phyloP scores from a whole-genome alignment of 2,113 vertebrate genomes.

The Arvicanthis niloticus region DNA sequence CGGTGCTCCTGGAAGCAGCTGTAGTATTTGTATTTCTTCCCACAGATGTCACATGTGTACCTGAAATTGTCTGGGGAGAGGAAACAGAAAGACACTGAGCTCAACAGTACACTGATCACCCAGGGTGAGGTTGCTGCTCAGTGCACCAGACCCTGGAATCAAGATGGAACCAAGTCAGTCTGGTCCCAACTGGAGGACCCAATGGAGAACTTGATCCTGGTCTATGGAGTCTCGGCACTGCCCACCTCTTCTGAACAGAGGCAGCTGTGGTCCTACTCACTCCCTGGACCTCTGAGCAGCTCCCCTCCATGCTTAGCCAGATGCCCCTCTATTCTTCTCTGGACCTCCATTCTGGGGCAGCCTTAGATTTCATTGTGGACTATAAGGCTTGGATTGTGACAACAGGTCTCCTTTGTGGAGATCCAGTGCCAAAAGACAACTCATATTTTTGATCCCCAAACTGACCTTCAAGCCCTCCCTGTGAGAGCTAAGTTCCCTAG shows the following conservation, averaged over 20 bases:
- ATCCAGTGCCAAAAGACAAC: background rate
- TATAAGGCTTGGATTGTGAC: too few species aligned
- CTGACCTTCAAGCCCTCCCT: background rate
- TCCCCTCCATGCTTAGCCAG: background rate
- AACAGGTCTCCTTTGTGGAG: background rate
- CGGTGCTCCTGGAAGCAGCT: conserved; percentile 99
- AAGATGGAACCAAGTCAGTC: background rate
- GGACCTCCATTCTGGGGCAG: background rate
- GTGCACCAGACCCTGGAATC: background rate
- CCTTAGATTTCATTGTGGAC: background rate
- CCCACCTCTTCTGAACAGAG: background rate
- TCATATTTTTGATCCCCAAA: background rate
- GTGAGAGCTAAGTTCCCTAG: rapidly evolving
- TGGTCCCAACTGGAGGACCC: background rate
- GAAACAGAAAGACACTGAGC: background rate
- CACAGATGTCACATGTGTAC: conserved; percentile 99
- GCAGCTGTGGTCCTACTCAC: background rate
- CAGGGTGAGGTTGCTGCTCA: background rate
- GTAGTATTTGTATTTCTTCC: conserved; percentile 99
- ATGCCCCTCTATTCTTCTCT: background rate
- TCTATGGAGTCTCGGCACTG: background rate
- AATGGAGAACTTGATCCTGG: background rate
- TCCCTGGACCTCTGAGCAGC: background rate
- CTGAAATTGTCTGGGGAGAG: conserved; percentile 92
- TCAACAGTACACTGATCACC: background rate